Conservation (phyloP, 2,113 vertebrate genomes). For the Vanacampus margaritifer region DNA sequence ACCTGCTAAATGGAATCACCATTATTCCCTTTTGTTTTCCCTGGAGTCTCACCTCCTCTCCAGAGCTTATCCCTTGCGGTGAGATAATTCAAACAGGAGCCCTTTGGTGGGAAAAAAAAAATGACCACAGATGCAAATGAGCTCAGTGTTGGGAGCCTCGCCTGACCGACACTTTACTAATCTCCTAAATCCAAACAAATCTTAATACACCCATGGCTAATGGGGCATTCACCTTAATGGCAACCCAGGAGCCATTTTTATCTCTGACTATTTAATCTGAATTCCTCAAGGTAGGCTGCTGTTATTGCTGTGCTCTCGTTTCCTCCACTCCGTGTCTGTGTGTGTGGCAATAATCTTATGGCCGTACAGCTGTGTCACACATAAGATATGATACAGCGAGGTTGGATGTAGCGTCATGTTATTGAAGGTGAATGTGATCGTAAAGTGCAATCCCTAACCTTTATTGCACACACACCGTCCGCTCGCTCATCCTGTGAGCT, state of each 20-base stretch:
- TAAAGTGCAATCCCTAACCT: conserved; percentile 61
- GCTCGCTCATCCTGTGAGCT: conserved; percentile 46
- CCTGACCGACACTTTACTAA: not conserved
- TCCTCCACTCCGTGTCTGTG: conserved; percentile 6
- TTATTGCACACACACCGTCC: conserved; percentile 28
- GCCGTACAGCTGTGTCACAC: conserved; percentile 8
- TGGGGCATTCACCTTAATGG: conserved; percentile 19
- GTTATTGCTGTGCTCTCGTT: conserved; percentile 27
- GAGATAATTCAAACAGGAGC: not conserved
- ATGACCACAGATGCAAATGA: conserved; percentile 3
- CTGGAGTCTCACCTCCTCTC: not conserved
- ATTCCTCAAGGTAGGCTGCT: conserved; percentile 25
- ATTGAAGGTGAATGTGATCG: conserved; percentile 55
- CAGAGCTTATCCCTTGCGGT: conserved; percentile 1
- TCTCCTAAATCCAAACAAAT: conserved; percentile 24
- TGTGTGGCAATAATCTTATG: conserved; percentile 33
- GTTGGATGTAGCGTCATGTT: conserved; percentile 13
- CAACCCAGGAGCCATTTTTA: conserved; percentile 35
- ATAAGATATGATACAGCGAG: conserved; percentile 5
- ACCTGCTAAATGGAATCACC: not conserved
- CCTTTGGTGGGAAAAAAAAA: not conserved
- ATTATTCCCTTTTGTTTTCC: not conserved
- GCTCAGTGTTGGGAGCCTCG: not conserved
- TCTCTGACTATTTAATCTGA: conserved; percentile 34
- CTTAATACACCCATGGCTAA: conserved; percentile 15